These are phyloP conservation scores for Lepus townsendii DNA, from an alignment of 2,797 vertebrate species.

Conservation along the genomic window DNA sequence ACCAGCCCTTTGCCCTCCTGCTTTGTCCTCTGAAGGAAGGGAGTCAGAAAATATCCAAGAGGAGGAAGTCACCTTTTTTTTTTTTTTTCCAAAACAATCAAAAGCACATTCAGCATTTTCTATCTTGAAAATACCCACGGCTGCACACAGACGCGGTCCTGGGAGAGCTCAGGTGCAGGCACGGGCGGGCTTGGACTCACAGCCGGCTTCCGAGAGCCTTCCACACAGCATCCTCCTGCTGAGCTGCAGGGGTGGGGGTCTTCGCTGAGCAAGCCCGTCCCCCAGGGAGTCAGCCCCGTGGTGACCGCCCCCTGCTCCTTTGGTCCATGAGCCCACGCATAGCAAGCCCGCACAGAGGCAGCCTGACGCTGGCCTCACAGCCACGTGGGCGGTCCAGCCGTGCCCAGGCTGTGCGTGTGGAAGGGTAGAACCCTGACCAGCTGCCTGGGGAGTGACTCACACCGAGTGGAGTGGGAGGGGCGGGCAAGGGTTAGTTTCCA, in stretches of 20 bases:
- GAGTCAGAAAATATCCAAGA: neutral
- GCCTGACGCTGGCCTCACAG: neutral
- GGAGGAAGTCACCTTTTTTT: neutral
- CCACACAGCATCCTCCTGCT: neutral
- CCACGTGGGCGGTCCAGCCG: no score
- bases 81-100: neutral
- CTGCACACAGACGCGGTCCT: neutral
- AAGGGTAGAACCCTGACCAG: neutral
- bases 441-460: neutral
- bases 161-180: no score
- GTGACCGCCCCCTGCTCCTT: neutral
- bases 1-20: neutral
- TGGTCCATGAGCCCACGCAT: neutral
- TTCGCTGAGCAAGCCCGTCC: neutral
- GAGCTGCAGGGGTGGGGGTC: neutral
- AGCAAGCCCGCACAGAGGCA: neutral
- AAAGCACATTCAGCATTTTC: neutral
- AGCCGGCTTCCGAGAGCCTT: no score
- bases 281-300: no score
- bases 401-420: neutral
- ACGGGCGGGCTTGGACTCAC: neutral
- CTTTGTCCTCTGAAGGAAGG: neutral
- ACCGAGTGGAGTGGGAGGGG: no score
- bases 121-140: neutral
- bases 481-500: neutral